These are phyloP conservation scores for Pachyseris speciosa DNA, from an alignment of 64 coral and sea anemone genomes.

Conservation along the genomic window DNA sequence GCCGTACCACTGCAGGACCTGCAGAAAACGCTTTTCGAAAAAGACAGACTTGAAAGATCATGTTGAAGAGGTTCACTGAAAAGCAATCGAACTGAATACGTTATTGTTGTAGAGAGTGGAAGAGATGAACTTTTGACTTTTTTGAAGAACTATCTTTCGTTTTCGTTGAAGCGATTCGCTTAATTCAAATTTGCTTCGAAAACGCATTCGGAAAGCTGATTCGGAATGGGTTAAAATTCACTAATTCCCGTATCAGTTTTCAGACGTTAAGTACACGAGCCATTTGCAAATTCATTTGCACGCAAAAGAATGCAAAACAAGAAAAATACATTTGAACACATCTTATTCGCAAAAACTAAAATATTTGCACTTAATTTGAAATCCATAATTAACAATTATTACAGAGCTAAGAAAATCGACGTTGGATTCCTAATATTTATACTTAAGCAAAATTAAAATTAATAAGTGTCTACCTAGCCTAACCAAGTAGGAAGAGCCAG, in stretches of 20 bases:
- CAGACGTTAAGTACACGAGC: background rate
- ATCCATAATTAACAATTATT: conserved; percentile 24
- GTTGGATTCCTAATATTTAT: background rate
- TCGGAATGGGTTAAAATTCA: background rate
- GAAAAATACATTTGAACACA: background rate
- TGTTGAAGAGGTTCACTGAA: conserved; percentile 28
- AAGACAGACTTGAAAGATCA: conserved; percentile 67
- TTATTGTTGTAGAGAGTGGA: too few relatives aligned
- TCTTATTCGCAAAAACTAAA: background rate
- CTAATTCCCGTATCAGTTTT: background rate
- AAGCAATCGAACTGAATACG: background rate
- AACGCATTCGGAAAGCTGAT: background rate
- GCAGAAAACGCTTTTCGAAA: conserved; percentile 56
- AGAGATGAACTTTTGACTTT: background rate
- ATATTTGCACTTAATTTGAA: conserved; percentile 25
- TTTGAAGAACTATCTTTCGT: background rate
- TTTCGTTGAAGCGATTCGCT: background rate
- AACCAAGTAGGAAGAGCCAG: too few relatives aligned
- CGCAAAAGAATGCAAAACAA: background rate
- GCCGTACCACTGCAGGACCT: conserved; percentile 64
- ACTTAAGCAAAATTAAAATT: background rate
- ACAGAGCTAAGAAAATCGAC: conserved; percentile 5
- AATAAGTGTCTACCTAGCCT: background rate
- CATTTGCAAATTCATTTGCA: background rate
- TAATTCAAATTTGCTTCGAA: background rate